Base-by-base conservation (phyloP, 2,888 invertebrate species). In the Eudemis profundana region DNA sequence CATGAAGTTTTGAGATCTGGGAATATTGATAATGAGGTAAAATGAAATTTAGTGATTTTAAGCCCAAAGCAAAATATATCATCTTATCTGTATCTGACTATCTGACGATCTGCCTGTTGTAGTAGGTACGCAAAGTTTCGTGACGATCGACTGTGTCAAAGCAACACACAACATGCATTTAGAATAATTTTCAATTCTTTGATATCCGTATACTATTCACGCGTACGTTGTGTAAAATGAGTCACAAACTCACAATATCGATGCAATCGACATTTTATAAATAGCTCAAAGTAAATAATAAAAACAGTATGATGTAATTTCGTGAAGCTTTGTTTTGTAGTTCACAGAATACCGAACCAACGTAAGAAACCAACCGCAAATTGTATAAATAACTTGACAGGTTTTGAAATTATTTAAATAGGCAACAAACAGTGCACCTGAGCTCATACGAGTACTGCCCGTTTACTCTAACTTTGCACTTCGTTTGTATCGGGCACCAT, bases 301-400 rank as follows among this genome's bases (percentile, higher is more conserved):
- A 61, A 47, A 61, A 61, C 42, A 12, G 17, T 54, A 42, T 44
- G 61, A 61, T 51, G 61, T 61, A 61, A 61, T 42, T 29, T 42
- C 17, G 44, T 12, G 56, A 17, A 19, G 27, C 7, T 12, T n/a
- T 0, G 42, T 27, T 54, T 10, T 10, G 0, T 33, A 33, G 33
- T 23, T 23, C 49, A 14, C 36, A 36, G 33, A 51, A 44, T 17
- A 23, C 36, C 5, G 46, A 21, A 23, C 36, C 5, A 53, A 21
- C 29, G 7, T 33, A 57, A 42, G 63, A 57, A 64, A 57, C 23
- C 23, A 29, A 44, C 44, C 15, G n/a, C n/a, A 15, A 21, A 23
- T 53, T 47, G 42, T 50, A 44, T 51, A 50, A 64, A 57, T 23
- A 50, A 59, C 40, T 23, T 14, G 36, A 57, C 56, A 49, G 4